Evolutionary conservation across 2,888 invertebrate genomes (phyloP).

Genomic region (Euplagia quadripunctaria): DNA sequence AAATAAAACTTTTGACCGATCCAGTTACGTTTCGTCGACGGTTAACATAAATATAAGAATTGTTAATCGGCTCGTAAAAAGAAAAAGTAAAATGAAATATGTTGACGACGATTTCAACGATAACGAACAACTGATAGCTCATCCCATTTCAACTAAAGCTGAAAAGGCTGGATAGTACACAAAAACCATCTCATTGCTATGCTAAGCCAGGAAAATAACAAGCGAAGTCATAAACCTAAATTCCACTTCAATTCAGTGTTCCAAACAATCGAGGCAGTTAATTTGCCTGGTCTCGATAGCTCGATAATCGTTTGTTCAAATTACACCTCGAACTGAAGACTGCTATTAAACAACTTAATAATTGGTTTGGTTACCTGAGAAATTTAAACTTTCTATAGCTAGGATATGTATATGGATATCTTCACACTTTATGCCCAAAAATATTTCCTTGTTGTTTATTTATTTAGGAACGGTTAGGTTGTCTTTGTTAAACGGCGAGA

Average conservation of each 20-base stretch:
- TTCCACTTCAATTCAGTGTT: slow-evolving; percentile 1
- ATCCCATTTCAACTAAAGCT: not conserved
- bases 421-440: not conserved
- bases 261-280: slow-evolving; percentile 12
- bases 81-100: too few relatives aligned
- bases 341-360: slow-evolving; percentile 27
- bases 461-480: slow-evolving; percentile 1
- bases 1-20: too few relatives aligned
- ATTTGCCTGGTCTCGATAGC: slow-evolving; percentile 9
- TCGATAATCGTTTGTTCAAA: slow-evolving; percentile 12
- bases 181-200: not conserved
- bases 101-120: too few relatives aligned
- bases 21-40: too few relatives aligned
- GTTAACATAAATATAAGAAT: too few relatives aligned
- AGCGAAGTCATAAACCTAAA: slow-evolving; percentile 5
- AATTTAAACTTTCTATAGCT: slow-evolving; percentile 8
- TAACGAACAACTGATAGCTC: too few relatives aligned
- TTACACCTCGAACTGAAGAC: slow-evolving; percentile 5
- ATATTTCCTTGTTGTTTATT: slow-evolving; percentile 1
- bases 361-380: slow-evolving; percentile 23
- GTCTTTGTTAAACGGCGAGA: not conserved
- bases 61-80: too few relatives aligned
- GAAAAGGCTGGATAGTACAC: not conserved
- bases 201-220: not conserved
- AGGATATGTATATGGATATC: slow-evolving; percentile 7